Evolutionary conservation across 2,888 invertebrate species (phyloP).

Genomic region (Byasa hedistus): DNA sequence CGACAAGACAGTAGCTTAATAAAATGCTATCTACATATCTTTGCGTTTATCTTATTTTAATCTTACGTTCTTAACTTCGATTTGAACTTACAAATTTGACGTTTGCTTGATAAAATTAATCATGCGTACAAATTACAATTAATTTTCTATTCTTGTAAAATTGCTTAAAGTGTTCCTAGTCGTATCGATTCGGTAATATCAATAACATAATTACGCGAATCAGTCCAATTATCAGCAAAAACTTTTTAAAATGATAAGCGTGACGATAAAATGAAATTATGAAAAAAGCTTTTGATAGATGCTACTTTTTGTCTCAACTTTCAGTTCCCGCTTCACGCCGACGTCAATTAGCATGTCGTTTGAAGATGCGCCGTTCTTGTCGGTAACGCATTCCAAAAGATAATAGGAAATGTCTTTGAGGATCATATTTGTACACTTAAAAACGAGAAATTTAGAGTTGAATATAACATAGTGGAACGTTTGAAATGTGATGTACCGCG

Average conservation of each 20-base stretch:
- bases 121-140: too few species aligned
- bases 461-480: slow-evolving; percentile 45
- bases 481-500: slow-evolving; percentile 56
- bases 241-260: slow-evolving; percentile 21
- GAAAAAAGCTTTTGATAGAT: slow-evolving; percentile 48
- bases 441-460: slow-evolving; percentile 50
- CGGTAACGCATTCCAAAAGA: slow-evolving; percentile 44
- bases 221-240: background rate
- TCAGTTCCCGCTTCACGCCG: slow-evolving; percentile 60
- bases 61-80: too few species aligned
- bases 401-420: slow-evolving; percentile 39
- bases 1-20: background rate
- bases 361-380: slow-evolving; percentile 67
- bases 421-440: slow-evolving; percentile 45
- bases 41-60: too few species aligned
- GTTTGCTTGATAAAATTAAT: too few species aligned
- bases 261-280: slow-evolving; percentile 45
- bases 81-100: too few species aligned
- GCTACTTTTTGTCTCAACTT: slow-evolving; percentile 38
- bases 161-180: background rate
- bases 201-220: background rate
- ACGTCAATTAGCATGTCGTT: slow-evolving; percentile 77
- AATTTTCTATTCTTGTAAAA: too few species aligned
- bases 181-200: background rate
- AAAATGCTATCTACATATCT: too few species aligned